These are phyloP conservation scores for zebrafish (Danio rerio) DNA, from an alignment of 2,113 vertebrate species.

Conservation along the genomic window DNA sequence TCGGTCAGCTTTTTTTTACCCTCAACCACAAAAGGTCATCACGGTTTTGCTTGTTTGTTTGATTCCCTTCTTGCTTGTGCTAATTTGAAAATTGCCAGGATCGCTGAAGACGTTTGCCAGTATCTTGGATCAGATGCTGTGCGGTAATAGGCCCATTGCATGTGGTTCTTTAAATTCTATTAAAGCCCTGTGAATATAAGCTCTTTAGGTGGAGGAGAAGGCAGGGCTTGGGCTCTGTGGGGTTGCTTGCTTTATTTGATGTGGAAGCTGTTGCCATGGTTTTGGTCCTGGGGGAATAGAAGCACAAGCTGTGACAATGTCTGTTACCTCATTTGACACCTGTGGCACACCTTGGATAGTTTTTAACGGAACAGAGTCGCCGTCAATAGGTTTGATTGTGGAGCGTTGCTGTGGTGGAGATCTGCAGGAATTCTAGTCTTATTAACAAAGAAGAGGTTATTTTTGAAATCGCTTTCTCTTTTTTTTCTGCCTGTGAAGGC, in stretches of 20 bases:
- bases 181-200: slow-evolving; percentile 36
- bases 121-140: slow-evolving; percentile 18
- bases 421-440: slow-evolving; percentile 61
- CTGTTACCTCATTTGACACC: slow-evolving; percentile 70
- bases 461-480: slow-evolving; percentile 56
- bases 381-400: slow-evolving; percentile 65
- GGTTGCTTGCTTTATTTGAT: slow-evolving; percentile 58
- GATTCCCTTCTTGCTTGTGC: background rate
- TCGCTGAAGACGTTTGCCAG: slow-evolving; percentile 1
- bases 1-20: background rate
- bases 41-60: background rate
- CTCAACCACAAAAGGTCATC: background rate
- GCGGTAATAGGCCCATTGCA: slow-evolving; percentile 4
- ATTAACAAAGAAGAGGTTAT: slow-evolving; percentile 54
- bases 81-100: slow-evolving; percentile 25
- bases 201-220: slow-evolving; percentile 42
- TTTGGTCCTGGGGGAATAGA: slow-evolving; percentile 71
- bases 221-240: slow-evolving; percentile 44
- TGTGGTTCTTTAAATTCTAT: slow-evolving; percentile 39
- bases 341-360: slow-evolving; percentile 68
- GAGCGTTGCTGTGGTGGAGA: slow-evolving; percentile 55
- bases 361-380: slow-evolving; percentile 48
- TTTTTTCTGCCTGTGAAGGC: slow-evolving; percentile 51
- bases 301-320: slow-evolving; percentile 70
- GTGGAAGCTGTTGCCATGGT: slow-evolving; percentile 76